Base-by-base conservation (phyloP, 2,797 vertebrate genomes). In the Thripadectes ignobilis region DNA sequence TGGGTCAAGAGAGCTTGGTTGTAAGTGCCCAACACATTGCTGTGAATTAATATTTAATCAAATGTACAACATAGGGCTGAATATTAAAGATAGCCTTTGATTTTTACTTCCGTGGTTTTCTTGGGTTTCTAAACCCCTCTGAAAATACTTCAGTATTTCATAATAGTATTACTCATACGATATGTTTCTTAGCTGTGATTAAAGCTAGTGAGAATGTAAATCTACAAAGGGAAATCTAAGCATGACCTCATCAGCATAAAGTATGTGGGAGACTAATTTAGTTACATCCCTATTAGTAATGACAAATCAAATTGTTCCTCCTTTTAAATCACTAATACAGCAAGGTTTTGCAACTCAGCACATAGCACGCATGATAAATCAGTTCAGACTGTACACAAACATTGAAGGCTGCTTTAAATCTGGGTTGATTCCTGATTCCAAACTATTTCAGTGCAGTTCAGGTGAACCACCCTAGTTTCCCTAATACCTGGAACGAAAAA, bases 1-100 rank as follows among this genome's bases (percentile, higher is more conserved):
- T 59, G 92, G 87, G 85, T 73, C 79, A 88, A 84, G 85, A 81
- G 85, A 96, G 76, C 92, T 92, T 66, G 57, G 38, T 38, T 84
- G 32, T 74, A 88, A 94, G 89, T 74, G 84, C 82, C 41, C 74
- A 95, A 69, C 85, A 86, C 80, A 57, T 88, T 77, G 82, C 88
- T 94, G 77, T 46, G 92, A 96, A 96, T 96, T 94, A 96, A 96
- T 97, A 96, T 95, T 93, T 97, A 95, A 93, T 96, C 95, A 96
- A 95, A 94, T 24, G 55, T 81, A 63, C 89, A 92, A 66, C 79
- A 86, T 32, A 71, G 59, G 52, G 48, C 76, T 88, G 85, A 83
- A 89, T 94, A 87, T 93, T 92, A 81, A 94, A 82, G 73, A 80
- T 76, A 88, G 88, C 86, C 62, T 96, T 95, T 93, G 85, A 96